A percentile compares a stretch with the other conserved stretches of the same genome.
These are phyloP conservation scores for Podarcis muralis DNA, from an alignment of 2,113 vertebrate genomes.

Conservation along the genomic window DNA sequence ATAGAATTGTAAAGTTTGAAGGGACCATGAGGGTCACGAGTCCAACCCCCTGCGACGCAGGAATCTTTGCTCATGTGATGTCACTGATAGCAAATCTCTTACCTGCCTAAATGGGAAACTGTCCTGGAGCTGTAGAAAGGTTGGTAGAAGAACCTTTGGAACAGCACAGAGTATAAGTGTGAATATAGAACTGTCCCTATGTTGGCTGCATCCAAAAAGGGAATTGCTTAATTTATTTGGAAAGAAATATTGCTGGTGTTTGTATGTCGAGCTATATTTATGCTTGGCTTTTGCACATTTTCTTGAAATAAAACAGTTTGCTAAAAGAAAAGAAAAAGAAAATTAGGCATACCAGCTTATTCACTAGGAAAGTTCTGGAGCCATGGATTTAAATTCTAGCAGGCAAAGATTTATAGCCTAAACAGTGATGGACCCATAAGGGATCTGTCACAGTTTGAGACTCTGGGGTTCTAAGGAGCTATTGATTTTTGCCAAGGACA, in stretches of 20 bases:
- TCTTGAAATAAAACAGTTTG: background rate
- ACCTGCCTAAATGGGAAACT: background rate
- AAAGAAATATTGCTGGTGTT: background rate
- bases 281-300: background rate
- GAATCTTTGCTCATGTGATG: background rate
- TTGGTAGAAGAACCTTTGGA: background rate
- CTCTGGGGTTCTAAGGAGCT: slow-evolving; percentile 36
- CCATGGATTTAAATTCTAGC: background rate
- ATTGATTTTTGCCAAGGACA: slow-evolving; percentile 68
- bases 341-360: background rate
- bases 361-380: background rate
- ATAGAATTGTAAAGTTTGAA: no score
- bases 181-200: background rate
- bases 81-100: background rate
- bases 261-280: background rate
- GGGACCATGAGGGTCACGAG: no score
- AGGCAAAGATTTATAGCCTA: slow-evolving; percentile 27
- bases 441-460: slow-evolving; percentile 39
- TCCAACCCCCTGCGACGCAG: no score
- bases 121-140: background rate
- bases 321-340: background rate
- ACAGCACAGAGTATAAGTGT: background rate
- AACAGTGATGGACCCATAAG: slow-evolving; percentile 28
- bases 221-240: background rate
- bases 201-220: background rate